Percentiles rank a stretch among this genome's conserved stretches.
Evolutionary conservation across 1,140 invertebrate species (phyloP).

Genomic region (Leguminivora glycinivorella): DNA sequence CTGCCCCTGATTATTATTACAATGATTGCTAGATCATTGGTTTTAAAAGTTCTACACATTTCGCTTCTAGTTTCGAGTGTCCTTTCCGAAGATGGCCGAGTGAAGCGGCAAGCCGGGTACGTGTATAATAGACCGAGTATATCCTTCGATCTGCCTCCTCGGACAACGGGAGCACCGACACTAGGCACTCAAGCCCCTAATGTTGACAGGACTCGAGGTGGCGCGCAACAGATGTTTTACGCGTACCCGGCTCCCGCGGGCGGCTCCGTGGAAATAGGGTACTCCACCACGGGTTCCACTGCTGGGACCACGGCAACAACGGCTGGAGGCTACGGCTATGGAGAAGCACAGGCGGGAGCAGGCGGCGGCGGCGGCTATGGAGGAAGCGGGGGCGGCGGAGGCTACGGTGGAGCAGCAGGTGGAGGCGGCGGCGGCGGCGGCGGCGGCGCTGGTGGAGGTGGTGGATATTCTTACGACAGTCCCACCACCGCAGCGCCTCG

Average conservation of each 20-base stretch:
- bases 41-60: neutral
- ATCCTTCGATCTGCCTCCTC: slow-evolving; percentile 61
- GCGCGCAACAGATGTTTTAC: slow-evolving; percentile 64
- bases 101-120: slow-evolving; percentile 61
- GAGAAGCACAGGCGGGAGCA: neutral
- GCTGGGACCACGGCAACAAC: slow-evolving; percentile 27
- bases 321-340: slow-evolving; percentile 25
- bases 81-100: slow-evolving; percentile 36
- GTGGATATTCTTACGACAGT: slow-evolving; percentile 7
- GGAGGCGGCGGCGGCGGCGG: slow-evolving; percentile 15
- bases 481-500: slow-evolving; percentile 29
- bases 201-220: slow-evolving; percentile 55
- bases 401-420: slow-evolving; percentile 16
- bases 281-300: slow-evolving; percentile 31
- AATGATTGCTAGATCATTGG: slow-evolving; percentile 10
- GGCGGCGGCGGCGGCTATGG: slow-evolving; percentile 11
- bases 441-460: slow-evolving; percentile 12
- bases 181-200: slow-evolving; percentile 52
- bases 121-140: slow-evolving; percentile 61
- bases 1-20: neutral
- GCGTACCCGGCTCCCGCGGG: slow-evolving; percentile 57
- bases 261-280: slow-evolving; percentile 41
- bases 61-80: slow-evolving; percentile 18
- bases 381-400: neutral
- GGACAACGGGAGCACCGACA: slow-evolving; percentile 35